Evolutionary conservation across 2,797 vertebrate species (phyloP).

Genomic region (Linurgus olivaceus): DNA sequence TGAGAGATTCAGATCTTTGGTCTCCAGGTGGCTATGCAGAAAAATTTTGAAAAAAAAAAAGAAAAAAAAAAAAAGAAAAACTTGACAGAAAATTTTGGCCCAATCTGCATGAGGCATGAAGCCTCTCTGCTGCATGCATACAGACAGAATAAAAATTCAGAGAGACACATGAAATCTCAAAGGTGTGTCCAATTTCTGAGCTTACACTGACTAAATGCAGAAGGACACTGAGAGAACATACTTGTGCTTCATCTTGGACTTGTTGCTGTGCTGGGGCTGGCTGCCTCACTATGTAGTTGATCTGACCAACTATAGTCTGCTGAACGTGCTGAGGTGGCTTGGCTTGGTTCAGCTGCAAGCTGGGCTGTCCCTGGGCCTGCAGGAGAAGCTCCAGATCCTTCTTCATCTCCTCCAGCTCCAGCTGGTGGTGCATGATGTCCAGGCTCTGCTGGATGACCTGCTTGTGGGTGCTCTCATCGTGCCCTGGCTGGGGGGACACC

Average conservation of each 20-base stretch:
- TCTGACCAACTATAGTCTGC: conserved; percentile 76
- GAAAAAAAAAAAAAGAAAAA: background rate
- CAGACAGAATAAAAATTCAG: background rate
- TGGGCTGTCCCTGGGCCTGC: conserved; percentile 79
- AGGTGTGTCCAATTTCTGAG: background rate
- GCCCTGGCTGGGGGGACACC: conserved; percentile 24
- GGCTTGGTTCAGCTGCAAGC: conserved; percentile 75
- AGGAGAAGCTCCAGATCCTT: conserved; percentile 80
- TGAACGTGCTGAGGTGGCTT: conserved; percentile 77
- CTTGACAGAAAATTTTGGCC: background rate
- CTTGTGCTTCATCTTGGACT: conserved; percentile 70
- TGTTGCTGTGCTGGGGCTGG: conserved; percentile 71
- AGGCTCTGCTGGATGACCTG: conserved; percentile 76
- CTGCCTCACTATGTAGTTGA: conserved; percentile 80
- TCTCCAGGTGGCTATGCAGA: background rate
- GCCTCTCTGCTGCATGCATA: background rate
- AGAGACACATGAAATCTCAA: background rate
- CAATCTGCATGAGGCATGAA: background rate
- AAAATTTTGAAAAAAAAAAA: background rate
- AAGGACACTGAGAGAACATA: conserved; percentile 37
- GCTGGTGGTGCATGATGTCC: conserved; percentile 79
- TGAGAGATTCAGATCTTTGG: background rate
- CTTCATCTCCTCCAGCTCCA: conserved; percentile 82
- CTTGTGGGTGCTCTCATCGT: conserved; percentile 61
- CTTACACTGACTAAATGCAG: background rate